A percentile compares a stretch with the other conserved stretches of the same genome.
These are phyloP conservation scores for Entelurus aequoreus DNA, from an alignment of 2,113 vertebrate genomes.

Conservation along the genomic window DNA sequence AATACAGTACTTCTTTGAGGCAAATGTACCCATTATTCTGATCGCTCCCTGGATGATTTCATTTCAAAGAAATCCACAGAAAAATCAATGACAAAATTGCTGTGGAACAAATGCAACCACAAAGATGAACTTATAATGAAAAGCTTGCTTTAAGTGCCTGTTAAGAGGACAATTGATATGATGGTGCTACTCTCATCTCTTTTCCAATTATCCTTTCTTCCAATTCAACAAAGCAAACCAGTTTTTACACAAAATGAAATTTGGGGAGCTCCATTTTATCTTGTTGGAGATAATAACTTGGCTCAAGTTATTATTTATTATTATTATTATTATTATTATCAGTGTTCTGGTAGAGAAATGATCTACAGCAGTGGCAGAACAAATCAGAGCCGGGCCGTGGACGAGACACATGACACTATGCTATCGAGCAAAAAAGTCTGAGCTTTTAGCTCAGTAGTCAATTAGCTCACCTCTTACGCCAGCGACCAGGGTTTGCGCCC, in stretches of 20 bases:
- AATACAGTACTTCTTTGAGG: slow-evolving; percentile 18
- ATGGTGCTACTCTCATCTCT: slow-evolving; percentile 26
- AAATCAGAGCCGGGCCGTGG: too few relatives aligned
- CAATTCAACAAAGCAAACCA: slow-evolving; percentile 32
- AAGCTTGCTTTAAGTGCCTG: slow-evolving; percentile 41
- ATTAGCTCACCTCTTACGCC: too few relatives aligned
- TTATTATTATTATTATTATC: background rate
- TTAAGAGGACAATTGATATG: slow-evolving; percentile 38
- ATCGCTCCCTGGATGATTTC: background rate
- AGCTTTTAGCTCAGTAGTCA: too few relatives aligned
- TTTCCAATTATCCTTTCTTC: slow-evolving; percentile 17
- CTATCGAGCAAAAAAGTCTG: too few relatives aligned
- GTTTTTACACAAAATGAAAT: slow-evolving; percentile 27
- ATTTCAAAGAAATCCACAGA: background rate
- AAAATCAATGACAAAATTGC: slow-evolving; percentile 8
- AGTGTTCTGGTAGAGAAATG: background rate
- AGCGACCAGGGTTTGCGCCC: too few relatives aligned
- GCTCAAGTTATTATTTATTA: slow-evolving; percentile 9
- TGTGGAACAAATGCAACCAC: background rate
- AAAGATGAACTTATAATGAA: slow-evolving; percentile 39
- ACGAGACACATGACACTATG: too few relatives aligned
- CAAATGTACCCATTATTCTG: slow-evolving; percentile 4
- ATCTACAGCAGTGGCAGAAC: too few relatives aligned
- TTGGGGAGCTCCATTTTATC: slow-evolving; percentile 19
- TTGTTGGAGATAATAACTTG: slow-evolving; percentile 19